Evolutionary conservation across 1,140 invertebrate species (phyloP), one percentile per base, ranked within the genome.

Genomic region (Rhizoglyphus robini): DNA sequence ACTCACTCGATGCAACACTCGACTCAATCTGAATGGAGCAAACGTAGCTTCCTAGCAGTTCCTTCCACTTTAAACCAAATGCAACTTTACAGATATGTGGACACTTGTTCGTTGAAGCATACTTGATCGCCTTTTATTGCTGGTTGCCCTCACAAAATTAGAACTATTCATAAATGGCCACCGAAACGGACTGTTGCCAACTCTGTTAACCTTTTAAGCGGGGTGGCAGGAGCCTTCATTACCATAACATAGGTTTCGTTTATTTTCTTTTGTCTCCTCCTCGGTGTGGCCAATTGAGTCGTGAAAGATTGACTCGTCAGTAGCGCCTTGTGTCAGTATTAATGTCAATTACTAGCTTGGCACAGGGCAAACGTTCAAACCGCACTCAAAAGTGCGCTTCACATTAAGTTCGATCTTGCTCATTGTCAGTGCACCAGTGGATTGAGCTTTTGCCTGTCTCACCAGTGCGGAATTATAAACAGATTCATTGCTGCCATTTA

Each of bases 191-290:
- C 18, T 18, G 8, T 18, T 41, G 8, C 36, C 36, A 18, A 41
- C 36, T 41, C 36, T 41, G 8, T 8, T 41, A 18, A 41, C 8
- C 36, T 41, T 41, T 41, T 18, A 41, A 11, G 8, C 36, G 18
- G 8, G 8, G 18, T 41, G 8, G 8, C 18, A 41, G 8, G 8
- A 15, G 31, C 51, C 31, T 32, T 54, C 51, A 54, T 54, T 54
- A 54, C 51, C 51, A 54, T 54, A 54, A 54, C 51, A 54, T 54
- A 54, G 51, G 31, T 54, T 54, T 54, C 51, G 51, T 54, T 54
- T 54, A 54, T 54, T 54, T 54, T 54, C 51, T 41, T 54, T 54
- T 54, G 51, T 54, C 51, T 54, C 23, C 51, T 15, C 51, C 23
- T 11, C 20, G 51, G 8, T 5, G 51, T 20, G 8, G 20, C 51